phyloP scores from a whole-genome alignment of 2,113 vertebrate genomes.

The Limanda limanda region DNA sequence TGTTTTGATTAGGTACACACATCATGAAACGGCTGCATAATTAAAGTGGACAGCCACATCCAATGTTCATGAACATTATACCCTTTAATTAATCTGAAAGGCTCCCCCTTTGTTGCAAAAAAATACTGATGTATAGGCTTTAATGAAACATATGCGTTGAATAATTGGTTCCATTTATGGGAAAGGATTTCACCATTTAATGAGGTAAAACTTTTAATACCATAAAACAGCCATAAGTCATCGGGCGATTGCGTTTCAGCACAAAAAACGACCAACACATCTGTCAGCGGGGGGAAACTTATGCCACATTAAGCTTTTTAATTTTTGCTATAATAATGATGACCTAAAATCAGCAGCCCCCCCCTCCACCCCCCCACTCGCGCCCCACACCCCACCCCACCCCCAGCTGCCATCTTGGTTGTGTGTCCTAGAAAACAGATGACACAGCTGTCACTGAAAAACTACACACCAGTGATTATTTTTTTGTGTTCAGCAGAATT shows the following conservation, averaged over 20 bases:
- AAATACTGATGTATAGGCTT: slow-evolving; percentile 67
- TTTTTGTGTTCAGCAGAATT: slow-evolving; percentile 75
- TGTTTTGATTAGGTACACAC: slow-evolving; percentile 60
- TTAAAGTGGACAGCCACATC: slow-evolving; percentile 70
- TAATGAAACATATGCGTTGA: slow-evolving; percentile 68
- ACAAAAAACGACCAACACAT: slow-evolving; percentile 71
- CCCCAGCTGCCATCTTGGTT: slow-evolving; percentile 80
- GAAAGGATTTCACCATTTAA: slow-evolving; percentile 64
- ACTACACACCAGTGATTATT: slow-evolving; percentile 76
- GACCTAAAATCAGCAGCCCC: slow-evolving; percentile 77
- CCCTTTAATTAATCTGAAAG: slow-evolving; percentile 76
- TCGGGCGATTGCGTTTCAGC: slow-evolving; percentile 52
- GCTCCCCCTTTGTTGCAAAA: slow-evolving; percentile 62
- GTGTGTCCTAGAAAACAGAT: slow-evolving; percentile 83
- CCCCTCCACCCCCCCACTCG: slow-evolving; percentile 11
- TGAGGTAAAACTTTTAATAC: slow-evolving; percentile 76
- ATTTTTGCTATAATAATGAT: slow-evolving; percentile 80
- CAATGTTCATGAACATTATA: slow-evolving; percentile 67
- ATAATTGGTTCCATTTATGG: slow-evolving; percentile 69
- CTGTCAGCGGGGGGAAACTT: slow-evolving; percentile 79
- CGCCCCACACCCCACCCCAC: background rate
- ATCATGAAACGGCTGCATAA: slow-evolving; percentile 66
- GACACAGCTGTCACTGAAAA: slow-evolving; percentile 82
- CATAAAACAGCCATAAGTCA: slow-evolving; percentile 67
- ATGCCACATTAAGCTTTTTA: slow-evolving; percentile 79